A percentile compares a stretch with the other conserved stretches of the same genome.
phyloP scores from a whole-genome alignment of 2,888 invertebrate species.

The Herminia tarsipennalis region DNA sequence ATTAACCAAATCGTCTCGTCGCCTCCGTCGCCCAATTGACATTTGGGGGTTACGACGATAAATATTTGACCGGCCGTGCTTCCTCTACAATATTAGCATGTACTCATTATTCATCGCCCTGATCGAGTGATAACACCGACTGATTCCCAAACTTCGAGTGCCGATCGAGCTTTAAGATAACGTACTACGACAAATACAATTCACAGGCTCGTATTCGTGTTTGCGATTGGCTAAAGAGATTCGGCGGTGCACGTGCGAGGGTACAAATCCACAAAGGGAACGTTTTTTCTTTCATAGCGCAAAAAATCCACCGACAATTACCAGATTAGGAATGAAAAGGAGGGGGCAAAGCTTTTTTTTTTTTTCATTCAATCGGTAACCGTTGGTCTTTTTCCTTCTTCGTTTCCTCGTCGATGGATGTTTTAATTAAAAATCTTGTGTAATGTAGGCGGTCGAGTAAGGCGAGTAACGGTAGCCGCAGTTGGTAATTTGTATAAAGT shows the following conservation, averaged over 20 bases:
- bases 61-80: slow-evolving; percentile 54
- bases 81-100: slow-evolving; percentile 46
- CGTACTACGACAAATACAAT: slow-evolving; percentile 62
- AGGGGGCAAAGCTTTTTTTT: slow-evolving; percentile 60
- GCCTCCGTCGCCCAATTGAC: slow-evolving; percentile 57
- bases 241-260: slow-evolving; percentile 75
- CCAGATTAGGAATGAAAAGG: slow-evolving; percentile 76
- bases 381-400: slow-evolving; percentile 63
- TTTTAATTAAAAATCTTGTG: slow-evolving; percentile 67
- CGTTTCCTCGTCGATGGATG: slow-evolving; percentile 58
- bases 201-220: slow-evolving; percentile 55
- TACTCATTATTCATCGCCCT: slow-evolving; percentile 50
- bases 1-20: slow-evolving; percentile 69
- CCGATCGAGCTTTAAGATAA: slow-evolving; percentile 55
- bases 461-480: slow-evolving; percentile 46
- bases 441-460: slow-evolving; percentile 40
- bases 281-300: slow-evolving; percentile 64
- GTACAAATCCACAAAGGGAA: slow-evolving; percentile 74
- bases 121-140: slow-evolving; percentile 46
- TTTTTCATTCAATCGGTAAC: slow-evolving; percentile 57
- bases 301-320: slow-evolving; percentile 78
- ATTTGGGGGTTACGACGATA: slow-evolving; percentile 53
- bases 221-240: slow-evolving; percentile 69
- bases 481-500: slow-evolving; percentile 53
- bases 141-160: slow-evolving; percentile 46